Evolutionary conservation across 2,113 vertebrate species (phyloP).

Genomic region (Mastomys natalensis): DNA sequence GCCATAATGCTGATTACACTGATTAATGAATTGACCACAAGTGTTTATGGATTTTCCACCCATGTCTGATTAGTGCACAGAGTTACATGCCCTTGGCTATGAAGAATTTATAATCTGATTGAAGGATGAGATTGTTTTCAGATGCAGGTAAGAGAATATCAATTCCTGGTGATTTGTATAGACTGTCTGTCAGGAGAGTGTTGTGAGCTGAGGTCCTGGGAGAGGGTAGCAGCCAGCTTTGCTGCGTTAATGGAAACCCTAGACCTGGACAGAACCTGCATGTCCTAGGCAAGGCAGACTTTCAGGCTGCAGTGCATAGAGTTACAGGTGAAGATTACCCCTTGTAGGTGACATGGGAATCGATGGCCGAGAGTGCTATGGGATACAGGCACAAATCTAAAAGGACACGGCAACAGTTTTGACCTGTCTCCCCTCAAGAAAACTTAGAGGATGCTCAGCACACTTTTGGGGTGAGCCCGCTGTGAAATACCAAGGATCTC

Average conservation of each 20-base stretch:
- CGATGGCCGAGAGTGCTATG: rapidly evolving
- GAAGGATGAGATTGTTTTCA: background rate
- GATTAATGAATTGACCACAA: background rate
- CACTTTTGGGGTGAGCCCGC: background rate
- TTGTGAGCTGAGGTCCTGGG: background rate
- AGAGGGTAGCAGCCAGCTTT: background rate
- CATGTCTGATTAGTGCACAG: background rate
- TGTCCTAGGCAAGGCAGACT: background rate
- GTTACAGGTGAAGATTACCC: background rate
- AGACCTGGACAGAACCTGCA: background rate
- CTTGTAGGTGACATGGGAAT: background rate
- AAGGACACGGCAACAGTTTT: background rate
- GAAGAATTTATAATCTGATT: background rate
- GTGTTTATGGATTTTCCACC: conserved; percentile 5
- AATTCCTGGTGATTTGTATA: background rate
- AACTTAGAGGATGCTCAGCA: background rate
- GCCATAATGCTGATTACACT: background rate
- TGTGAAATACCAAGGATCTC: background rate
- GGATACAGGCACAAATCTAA: background rate
- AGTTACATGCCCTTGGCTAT: background rate
- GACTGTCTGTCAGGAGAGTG: background rate
- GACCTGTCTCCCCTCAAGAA: background rate
- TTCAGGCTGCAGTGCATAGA: background rate
- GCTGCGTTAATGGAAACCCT: background rate
- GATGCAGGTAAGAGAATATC: background rate